phyloP scores from a whole-genome alignment of 2,888 invertebrate genomes.

The Cynaeus angustus region DNA sequence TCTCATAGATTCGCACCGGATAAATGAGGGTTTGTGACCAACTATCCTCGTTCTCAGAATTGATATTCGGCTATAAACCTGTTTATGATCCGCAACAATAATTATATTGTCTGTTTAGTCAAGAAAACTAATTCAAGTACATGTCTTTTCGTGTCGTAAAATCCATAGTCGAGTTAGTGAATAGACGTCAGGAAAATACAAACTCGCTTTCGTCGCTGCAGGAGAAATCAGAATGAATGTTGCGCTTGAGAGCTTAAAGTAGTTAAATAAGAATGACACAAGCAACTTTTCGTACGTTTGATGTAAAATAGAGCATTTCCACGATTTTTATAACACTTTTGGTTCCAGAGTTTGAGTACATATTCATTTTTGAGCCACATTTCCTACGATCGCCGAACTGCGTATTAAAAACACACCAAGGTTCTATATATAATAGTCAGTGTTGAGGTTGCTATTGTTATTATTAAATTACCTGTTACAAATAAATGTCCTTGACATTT shows the following conservation, averaged over 20 bases:
- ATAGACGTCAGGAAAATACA: conserved; percentile 23
- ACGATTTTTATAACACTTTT: background rate
- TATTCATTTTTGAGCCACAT: too few relatives aligned
- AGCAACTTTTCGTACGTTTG: conserved; percentile 18
- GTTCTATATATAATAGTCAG: conserved; percentile 7
- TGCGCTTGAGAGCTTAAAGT: conserved; percentile 2
- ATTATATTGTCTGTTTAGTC: conserved; percentile 25
- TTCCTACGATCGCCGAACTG: too few relatives aligned
- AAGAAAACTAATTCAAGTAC: conserved; percentile 29
- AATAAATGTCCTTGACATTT: conserved; percentile 39
- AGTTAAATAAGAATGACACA: conserved; percentile 22
- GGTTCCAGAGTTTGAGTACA: background rate
- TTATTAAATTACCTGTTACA: conserved; percentile 40
- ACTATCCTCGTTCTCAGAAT: too few relatives aligned
- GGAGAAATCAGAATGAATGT: conserved; percentile 10
- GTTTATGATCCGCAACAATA: conserved; percentile 21
- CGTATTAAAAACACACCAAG: conserved; percentile 19
- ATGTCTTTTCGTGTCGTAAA: conserved; percentile 9
- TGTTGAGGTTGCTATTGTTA: conserved; percentile 18
- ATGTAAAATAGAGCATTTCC: conserved; percentile 30
- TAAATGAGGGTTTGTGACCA: too few relatives aligned
- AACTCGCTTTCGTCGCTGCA: conserved; percentile 24
- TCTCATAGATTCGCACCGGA: too few relatives aligned
- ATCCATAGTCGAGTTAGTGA: conserved; percentile 15
- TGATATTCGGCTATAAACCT: conserved; percentile 5